These are phyloP conservation scores for Caenorhabditis wallacei DNA, from an alignment of 2,888 invertebrate genomes.

Conservation along the genomic window DNA sequence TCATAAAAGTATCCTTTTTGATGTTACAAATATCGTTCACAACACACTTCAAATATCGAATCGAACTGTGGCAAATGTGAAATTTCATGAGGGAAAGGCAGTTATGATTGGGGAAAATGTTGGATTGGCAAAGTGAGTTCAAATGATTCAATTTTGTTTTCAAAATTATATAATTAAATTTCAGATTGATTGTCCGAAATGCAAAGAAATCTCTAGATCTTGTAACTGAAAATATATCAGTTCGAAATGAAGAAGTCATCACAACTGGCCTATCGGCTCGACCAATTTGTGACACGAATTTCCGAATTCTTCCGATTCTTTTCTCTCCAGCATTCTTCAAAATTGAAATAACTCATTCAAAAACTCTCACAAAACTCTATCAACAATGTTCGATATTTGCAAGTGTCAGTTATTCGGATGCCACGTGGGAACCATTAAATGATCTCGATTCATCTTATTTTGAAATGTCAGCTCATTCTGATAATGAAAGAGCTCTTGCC, in stretches of 20 bases:
- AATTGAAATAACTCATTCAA: constrained; percentile 41
- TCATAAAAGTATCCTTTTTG: constrained; percentile 75
- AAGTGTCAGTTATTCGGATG: constrained; percentile 76
- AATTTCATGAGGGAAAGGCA: constrained; percentile 68
- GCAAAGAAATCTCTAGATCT: constrained; percentile 48
- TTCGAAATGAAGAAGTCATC: constrained; percentile 42
- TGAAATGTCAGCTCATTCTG: constrained; percentile 70
- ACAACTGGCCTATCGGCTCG: constrained; percentile 58
- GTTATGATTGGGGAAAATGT: constrained; percentile 68
- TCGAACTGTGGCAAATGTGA: constrained; percentile 59
- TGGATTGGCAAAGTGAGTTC: constrained; percentile 68
- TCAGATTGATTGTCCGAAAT: constrained; percentile 50
- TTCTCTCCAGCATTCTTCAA: constrained; percentile 59
- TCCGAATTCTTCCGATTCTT: constrained; percentile 56
- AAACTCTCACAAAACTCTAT: constrained; percentile 50
- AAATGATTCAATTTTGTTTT: not conserved
- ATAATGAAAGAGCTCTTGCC: constrained; percentile 71
- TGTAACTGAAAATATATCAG: constrained; percentile 37
- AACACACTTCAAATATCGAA: constrained; percentile 58
- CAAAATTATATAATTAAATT: not conserved
- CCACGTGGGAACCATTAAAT: constrained; percentile 70
- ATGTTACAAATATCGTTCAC: constrained; percentile 75
- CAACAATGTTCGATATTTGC: constrained; percentile 74
- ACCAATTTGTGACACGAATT: constrained; percentile 49
- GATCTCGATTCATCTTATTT: constrained; percentile 68